Percentiles rank a stretch among this genome's conserved stretches.
Conservation (phyloP, 2,113 vertebrate genomes). For the Anolis sagrei region DNA sequence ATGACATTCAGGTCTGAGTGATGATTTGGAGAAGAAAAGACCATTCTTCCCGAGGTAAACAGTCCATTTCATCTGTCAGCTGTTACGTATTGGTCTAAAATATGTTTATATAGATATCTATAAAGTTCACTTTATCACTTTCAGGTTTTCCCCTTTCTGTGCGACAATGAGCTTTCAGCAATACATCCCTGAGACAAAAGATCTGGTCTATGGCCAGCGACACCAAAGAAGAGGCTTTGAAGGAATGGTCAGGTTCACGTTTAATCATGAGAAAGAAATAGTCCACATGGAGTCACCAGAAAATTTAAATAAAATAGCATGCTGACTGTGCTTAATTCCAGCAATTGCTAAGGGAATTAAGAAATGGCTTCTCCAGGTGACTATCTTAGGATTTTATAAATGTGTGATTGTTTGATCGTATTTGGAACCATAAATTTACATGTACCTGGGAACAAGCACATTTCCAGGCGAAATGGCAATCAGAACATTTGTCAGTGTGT, state of each 20-base stretch:
- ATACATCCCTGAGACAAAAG: slow-evolving; percentile 76
- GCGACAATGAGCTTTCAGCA: slow-evolving; percentile 63
- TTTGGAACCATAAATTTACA: slow-evolving; percentile 70
- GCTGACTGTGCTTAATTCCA: slow-evolving; percentile 79
- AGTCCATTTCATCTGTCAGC: slow-evolving; percentile 72
- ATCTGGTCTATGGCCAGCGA: slow-evolving; percentile 60
- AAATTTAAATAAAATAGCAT: slow-evolving; percentile 81
- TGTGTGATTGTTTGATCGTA: slow-evolving; percentile 76
- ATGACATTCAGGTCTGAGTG: slow-evolving; percentile 82
- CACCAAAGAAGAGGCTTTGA: slow-evolving; percentile 78
- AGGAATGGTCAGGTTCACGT: slow-evolving; percentile 80
- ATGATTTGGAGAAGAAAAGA: slow-evolving; percentile 79
- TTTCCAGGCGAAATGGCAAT: slow-evolving; percentile 63
- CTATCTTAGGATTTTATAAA: slow-evolving; percentile 79
- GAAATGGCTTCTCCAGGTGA: slow-evolving; percentile 84
- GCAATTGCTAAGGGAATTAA: slow-evolving; percentile 83
- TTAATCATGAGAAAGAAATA: slow-evolving; percentile 81
- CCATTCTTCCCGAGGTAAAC: slow-evolving; percentile 83
- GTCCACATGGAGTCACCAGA: slow-evolving; percentile 82
- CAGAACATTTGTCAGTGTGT: slow-evolving; percentile 62
- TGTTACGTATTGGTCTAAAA: slow-evolving; percentile 62
- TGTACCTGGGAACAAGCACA: slow-evolving; percentile 38
- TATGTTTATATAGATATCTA: slow-evolving; percentile 66
- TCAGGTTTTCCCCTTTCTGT: slow-evolving; percentile 54
- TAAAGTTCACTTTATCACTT: slow-evolving; percentile 65